Evolutionary conservation across 2,888 invertebrate genomes (phyloP), one percentile per base, ranked within the genome.

Genomic region (Tridacna gigas): DNA sequence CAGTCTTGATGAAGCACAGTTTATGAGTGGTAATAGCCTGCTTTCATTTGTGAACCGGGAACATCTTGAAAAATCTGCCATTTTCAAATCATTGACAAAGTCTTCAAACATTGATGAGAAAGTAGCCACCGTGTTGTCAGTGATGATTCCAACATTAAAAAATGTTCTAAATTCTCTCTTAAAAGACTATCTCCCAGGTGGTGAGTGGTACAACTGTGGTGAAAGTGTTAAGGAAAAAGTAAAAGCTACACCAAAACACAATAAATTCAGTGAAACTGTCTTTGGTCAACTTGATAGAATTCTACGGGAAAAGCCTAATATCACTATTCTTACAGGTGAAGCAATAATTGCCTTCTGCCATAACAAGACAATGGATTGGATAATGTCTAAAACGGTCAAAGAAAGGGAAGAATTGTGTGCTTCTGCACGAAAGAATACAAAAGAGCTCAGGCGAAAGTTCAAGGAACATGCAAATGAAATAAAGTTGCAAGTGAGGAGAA

Each of bases 301-400:
- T 9, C 22, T 84, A 5, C 45, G 80, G 5, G 80, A 84, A 66
- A 81, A 84, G 60, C 65, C 80, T 9, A 84, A 81, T 45, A 81
- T 77, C 22, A 67, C 75, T 22, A 11, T 56, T 20, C 77, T 74
- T 18, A 80, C 84, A 12, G 15, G 18, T 13, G 81, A 81, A 63
- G 81, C 81, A 65, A 67, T 66, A 47, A 79, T 80, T 2, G 77
- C 80, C 80, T 84, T 84, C 47, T 26, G 65, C 9, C 79, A 84
- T 61, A 87, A 87, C 60, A 81, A 80, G 66, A 83, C 83, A 7
- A 45, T 73, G 45, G 13, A 18, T 22, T 80, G 83, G 83, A 51
- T 79, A 4, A 20, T 45, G n/a, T 65, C 15, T 11, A 77, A 67
- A 47, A 2, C 25, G 9, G 37, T 51, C 12, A 73, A n/a, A 77